Evolutionary conservation across 2,888 invertebrate species (phyloP).

Genomic region (Bhutanitis thaidina): DNA sequence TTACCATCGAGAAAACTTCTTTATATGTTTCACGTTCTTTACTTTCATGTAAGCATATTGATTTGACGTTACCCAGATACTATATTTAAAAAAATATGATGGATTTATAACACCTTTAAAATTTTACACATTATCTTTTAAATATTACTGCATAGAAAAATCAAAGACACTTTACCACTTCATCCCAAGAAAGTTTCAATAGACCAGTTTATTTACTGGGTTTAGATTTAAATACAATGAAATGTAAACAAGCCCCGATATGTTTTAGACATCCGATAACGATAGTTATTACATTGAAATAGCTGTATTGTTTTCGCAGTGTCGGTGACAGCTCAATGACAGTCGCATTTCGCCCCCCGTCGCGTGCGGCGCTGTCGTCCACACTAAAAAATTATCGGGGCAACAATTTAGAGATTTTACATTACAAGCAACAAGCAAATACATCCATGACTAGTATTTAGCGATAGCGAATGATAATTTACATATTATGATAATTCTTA

Average conservation of each 20-base stretch:
- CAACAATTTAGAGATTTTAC: conserved; percentile 11
- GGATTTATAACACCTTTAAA: too few relatives aligned
- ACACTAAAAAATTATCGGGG: conserved; percentile 37
- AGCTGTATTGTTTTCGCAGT: conserved; percentile 61
- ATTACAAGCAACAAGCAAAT: background rate
- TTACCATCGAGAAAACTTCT: too few relatives aligned
- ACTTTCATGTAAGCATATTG: too few relatives aligned
- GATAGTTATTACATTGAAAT: conserved; percentile 65
- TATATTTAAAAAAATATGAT: too few relatives aligned
- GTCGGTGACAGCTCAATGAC: conserved; percentile 54
- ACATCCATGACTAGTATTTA: too few relatives aligned
- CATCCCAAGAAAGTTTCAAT: background rate
- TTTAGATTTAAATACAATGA: conserved; percentile 34
- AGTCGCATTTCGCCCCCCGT: conserved; percentile 51
- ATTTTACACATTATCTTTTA: too few relatives aligned
- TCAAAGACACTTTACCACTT: too few relatives aligned
- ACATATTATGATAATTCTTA: too few relatives aligned
- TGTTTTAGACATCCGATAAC: conserved; percentile 64
- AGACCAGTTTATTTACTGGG: conserved; percentile 13
- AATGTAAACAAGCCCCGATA: conserved; percentile 44
- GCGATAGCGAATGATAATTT: too few relatives aligned
- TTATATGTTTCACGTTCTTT: too few relatives aligned
- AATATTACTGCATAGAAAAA: too few relatives aligned
- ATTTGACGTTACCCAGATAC: too few relatives aligned
- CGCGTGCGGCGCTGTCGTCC: conserved; percentile 60